Conservation (phyloP, 2,888 invertebrate genomes). For the Rotaria magnacalcarata region DNA sequence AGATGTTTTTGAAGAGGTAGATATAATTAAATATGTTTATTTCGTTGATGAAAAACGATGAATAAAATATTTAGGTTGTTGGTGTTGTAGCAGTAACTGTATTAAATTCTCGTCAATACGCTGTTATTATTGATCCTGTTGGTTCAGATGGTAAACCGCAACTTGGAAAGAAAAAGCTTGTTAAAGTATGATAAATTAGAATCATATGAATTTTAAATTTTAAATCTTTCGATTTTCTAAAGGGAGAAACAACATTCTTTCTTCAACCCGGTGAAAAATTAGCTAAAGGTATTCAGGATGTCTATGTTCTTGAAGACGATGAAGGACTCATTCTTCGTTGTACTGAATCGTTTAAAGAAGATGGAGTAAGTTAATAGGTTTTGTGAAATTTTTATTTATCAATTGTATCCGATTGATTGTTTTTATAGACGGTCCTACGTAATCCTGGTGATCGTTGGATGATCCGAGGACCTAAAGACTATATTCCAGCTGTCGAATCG, state of each 20-base stretch:
- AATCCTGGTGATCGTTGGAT: constrained; percentile 62
- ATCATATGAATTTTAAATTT: too few relatives aligned
- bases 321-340: constrained; percentile 53
- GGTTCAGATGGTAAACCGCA: constrained; percentile 50
- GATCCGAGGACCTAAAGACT: constrained; percentile 61
- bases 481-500: constrained; percentile 62
- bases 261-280: constrained; percentile 53
- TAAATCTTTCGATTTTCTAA: not conserved
- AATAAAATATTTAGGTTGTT: constrained; percentile 45
- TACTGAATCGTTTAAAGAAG: constrained; percentile 50
- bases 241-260: constrained; percentile 53
- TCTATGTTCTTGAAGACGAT: constrained; percentile 51
- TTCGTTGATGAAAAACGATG: too few relatives aligned
- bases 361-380: not conserved
- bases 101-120: constrained; percentile 52
- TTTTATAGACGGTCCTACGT: constrained; percentile 51
- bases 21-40: not conserved
- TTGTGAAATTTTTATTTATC: too few relatives aligned
- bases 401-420: not conserved
- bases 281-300: constrained; percentile 51
- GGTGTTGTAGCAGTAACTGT: constrained; percentile 49
- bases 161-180: constrained; percentile 50
- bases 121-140: constrained; percentile 52
- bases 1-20: constrained; percentile 52
- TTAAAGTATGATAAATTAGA: constrained; percentile 38